These are phyloP conservation scores for Galeruca laticollis DNA, from an alignment of 2,888 invertebrate genomes.

Conservation along the genomic window DNA sequence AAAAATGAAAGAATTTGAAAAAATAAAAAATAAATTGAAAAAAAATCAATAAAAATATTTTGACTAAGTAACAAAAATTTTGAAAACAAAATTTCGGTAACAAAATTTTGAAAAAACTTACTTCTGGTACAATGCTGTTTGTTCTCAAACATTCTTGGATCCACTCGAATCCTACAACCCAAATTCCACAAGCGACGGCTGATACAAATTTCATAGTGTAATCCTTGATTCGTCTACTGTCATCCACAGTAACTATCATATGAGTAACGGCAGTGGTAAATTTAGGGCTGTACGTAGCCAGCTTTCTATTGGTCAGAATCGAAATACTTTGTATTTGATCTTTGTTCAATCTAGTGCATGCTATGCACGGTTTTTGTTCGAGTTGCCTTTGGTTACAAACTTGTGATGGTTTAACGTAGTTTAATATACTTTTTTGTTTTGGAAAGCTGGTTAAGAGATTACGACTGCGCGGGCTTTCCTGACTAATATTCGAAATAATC, in stretches of 20 bases:
- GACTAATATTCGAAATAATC: conserved; percentile 39
- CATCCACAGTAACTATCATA: conserved; percentile 60
- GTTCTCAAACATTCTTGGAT: conserved; percentile 66
- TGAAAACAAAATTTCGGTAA: too few relatives aligned
- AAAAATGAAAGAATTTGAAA: too few relatives aligned
- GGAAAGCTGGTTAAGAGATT: conserved; percentile 55
- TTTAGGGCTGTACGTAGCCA: conserved; percentile 55
- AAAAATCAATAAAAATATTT: too few relatives aligned
- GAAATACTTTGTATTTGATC: conserved; percentile 57
- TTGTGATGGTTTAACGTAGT: conserved; percentile 51
- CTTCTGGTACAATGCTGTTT: conserved; percentile 68
- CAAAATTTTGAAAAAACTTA: too few relatives aligned
- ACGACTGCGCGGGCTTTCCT: conserved; percentile 42
- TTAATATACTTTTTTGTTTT: conserved; percentile 61
- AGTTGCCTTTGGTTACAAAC: conserved; percentile 6
- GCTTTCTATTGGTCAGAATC: conserved; percentile 58
- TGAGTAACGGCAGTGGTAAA: conserved; percentile 61
- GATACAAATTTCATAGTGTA: conserved; percentile 70
- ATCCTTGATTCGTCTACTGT: conserved; percentile 57
- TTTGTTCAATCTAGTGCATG: conserved; percentile 58
- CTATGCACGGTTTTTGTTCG: conserved; percentile 57
- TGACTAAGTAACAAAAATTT: too few relatives aligned
- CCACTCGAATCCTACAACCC: conserved; percentile 73
- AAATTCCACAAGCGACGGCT: conserved; percentile 71
- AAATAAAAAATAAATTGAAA: too few relatives aligned